Percentiles rank a stretch among this genome's conserved stretches.
Evolutionary conservation across 2,797 vertebrate genomes (phyloP).

Genomic region (Peromyscus melanophrys): DNA sequence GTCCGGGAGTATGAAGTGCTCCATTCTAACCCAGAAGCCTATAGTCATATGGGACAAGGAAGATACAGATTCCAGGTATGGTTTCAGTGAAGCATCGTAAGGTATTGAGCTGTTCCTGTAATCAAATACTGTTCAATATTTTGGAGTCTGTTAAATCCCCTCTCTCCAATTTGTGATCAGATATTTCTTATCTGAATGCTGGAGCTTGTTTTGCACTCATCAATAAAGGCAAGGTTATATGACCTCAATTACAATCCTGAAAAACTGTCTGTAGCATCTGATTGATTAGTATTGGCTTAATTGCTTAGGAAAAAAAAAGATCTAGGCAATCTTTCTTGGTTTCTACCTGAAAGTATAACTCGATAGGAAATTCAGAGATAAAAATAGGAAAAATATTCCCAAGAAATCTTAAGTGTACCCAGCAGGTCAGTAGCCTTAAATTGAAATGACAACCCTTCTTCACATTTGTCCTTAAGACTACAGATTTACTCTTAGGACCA

Average conservation of each 20-base stretch:
- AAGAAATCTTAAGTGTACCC: constrained; percentile 5
- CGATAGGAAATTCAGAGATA: constrained; percentile 23
- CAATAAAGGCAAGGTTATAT: constrained; percentile 44
- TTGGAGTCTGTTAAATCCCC: background rate
- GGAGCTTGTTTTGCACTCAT: constrained; percentile 51
- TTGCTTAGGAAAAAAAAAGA: constrained; percentile 16
- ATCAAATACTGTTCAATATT: background rate
- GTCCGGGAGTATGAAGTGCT: background rate
- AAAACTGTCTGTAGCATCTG: constrained; percentile 70
- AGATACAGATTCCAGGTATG: background rate
- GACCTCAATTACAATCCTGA: constrained; percentile 70
- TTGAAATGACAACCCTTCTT: background rate
- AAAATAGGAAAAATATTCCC: background rate
- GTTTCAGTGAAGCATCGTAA: background rate
- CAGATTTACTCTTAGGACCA: constrained; percentile 35
- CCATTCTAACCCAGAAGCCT: background rate
- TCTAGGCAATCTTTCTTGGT: constrained; percentile 49
- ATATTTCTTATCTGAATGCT: background rate
- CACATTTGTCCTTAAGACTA: background rate
- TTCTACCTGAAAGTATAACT: constrained; percentile 52
- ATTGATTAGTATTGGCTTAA: constrained; percentile 63
- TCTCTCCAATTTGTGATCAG: background rate
- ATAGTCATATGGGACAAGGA: background rate
- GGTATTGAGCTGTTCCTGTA: background rate
- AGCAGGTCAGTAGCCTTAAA: background rate